Evolutionary conservation across 2,797 vertebrate species (phyloP).

Genomic region (Cuculus canorus): DNA sequence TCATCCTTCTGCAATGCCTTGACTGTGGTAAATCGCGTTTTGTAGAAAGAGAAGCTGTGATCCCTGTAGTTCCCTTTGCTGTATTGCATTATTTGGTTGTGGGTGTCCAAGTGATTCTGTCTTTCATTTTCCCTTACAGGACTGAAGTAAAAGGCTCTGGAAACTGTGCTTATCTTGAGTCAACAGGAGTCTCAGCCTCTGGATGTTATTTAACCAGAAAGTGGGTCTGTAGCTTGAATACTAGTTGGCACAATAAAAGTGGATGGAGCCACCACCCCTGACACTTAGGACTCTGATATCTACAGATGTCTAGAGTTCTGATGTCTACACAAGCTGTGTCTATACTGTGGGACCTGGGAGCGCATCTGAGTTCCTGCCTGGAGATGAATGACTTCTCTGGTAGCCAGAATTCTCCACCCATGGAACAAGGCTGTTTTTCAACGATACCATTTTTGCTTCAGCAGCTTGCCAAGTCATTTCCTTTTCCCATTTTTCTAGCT

Average conservation of each 20-base stretch:
- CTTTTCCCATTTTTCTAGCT: background rate
- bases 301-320: too few species aligned
- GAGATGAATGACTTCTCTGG: background rate
- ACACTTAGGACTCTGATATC: background rate
- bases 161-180: constrained; percentile 47
- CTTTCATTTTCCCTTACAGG: constrained; percentile 6
- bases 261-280: background rate
- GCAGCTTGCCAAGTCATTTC: background rate
- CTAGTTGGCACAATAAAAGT: background rate
- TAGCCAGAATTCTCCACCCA: background rate
- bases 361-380: background rate
- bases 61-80: background rate
- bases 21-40: background rate
- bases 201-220: constrained; percentile 57
- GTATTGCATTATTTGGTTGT: background rate
- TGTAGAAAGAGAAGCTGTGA: background rate
- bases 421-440: background rate
- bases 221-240: constrained; percentile 50
- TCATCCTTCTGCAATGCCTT: background rate
- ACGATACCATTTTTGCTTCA: background rate
- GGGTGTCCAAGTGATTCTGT: background rate
- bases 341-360: background rate
- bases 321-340: background rate
- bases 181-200: constrained; percentile 45
- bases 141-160: constrained; percentile 56